Percentiles rank a stretch among this genome's conserved stretches.
phyloP scores from a whole-genome alignment of 2,888 invertebrate species.

The Iphiclides podalirius region DNA sequence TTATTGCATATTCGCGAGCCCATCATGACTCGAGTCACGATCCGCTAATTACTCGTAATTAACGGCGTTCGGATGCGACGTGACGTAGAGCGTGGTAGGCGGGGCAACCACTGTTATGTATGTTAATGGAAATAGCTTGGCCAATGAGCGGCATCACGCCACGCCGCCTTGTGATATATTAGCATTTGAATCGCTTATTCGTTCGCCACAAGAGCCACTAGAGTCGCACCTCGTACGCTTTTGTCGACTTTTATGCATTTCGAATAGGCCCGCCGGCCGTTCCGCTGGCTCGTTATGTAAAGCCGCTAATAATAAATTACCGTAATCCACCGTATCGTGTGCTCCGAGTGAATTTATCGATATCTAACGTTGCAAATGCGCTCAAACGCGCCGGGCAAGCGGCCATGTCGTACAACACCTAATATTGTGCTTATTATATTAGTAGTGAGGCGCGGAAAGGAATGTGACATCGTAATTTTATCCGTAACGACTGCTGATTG shows the following conservation, averaged over 20 bases:
- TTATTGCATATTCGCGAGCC: conserved; percentile 37
- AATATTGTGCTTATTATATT: conserved; percentile 39
- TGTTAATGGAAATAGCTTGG: conserved; percentile 72
- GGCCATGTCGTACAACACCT: conserved; percentile 45
- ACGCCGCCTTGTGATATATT: conserved; percentile 76
- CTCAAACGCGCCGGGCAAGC: conserved; percentile 52
- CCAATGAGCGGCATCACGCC: conserved; percentile 71
- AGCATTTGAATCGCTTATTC: conserved; percentile 77
- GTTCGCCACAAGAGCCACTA: conserved; percentile 49
- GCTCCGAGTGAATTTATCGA: conserved; percentile 38
- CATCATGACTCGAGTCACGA: conserved; percentile 58
- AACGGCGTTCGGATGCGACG: conserved; percentile 65
- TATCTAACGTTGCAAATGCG: conserved; percentile 34
- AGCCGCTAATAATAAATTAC: conserved; percentile 53
- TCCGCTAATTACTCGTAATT: conserved; percentile 71
- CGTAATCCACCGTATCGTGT: conserved; percentile 47
- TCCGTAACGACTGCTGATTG: too few species aligned
- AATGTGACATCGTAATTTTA: conserved; percentile 45
- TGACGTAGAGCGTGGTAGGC: conserved; percentile 63
- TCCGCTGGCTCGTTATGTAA: conserved; percentile 65
- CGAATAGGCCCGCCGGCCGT: conserved; percentile 46
- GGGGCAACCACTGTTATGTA: conserved; percentile 64
- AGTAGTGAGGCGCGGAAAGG: conserved; percentile 50
- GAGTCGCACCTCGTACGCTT: conserved; percentile 41
- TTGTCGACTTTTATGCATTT: conserved; percentile 62